A percentile compares a stretch with the other conserved stretches of the same genome.
Evolutionary conservation across 37 sponge, comb jelly and placozoan genomes (phyloP).

Genomic region (Petrosia ficiformis): DNA sequence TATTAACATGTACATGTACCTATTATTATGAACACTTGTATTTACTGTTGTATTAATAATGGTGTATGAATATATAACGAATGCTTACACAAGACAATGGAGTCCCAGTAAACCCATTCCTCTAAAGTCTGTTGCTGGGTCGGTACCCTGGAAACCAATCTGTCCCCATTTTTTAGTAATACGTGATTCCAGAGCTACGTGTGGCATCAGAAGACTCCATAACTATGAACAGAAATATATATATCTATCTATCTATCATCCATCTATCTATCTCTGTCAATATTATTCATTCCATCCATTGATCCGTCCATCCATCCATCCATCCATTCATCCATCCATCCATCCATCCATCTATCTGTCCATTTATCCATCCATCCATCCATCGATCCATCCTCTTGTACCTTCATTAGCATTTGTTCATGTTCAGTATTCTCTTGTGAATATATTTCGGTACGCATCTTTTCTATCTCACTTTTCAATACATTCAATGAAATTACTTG

Average conservation of each 20-base stretch:
- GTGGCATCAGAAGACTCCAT: conserved; percentile 79
- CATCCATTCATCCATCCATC: too few species aligned
- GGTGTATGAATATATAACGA: too few species aligned
- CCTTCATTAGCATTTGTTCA: conserved; percentile 61
- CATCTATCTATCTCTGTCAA: too few species aligned
- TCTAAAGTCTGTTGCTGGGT: conserved; percentile 98
- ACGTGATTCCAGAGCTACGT: conserved; percentile 40
- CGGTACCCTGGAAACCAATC: conserved; percentile 94
- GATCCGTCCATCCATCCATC: too few species aligned
- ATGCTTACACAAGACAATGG: conserved; percentile 50
- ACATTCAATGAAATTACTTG: conserved; percentile 19
- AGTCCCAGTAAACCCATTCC: conserved; percentile 89
- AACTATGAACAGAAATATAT: conserved; percentile 26
- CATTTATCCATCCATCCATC: too few species aligned
- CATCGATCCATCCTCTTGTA: too few species aligned
- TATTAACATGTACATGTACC: too few species aligned
- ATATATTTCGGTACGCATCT: conserved; percentile 41
- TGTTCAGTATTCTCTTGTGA: conserved; percentile 50
- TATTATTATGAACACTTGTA: too few species aligned
- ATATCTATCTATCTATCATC: not conserved
- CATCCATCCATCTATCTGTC: too few species aligned
- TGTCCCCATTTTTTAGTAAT: conserved; percentile 84
- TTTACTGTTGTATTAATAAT: too few species aligned
- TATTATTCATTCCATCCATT: too few species aligned
- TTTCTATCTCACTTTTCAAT: conserved; percentile 27